These are phyloP conservation scores for Neodiprion pinetum DNA, from an alignment of 1,140 invertebrate species.

Conservation along the genomic window DNA sequence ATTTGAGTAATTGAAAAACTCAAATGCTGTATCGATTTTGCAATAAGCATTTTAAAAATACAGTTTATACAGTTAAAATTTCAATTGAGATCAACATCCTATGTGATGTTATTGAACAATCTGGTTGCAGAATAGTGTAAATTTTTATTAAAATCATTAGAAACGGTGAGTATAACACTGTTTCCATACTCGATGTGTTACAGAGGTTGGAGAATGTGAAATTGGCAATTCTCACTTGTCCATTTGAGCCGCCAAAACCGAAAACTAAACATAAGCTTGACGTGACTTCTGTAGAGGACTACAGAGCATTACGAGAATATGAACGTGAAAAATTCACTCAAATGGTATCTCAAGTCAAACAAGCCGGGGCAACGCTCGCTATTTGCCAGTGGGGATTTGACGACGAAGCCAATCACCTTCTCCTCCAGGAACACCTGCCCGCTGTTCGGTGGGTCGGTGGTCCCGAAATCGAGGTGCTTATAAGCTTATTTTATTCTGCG, in stretches of 20 bases:
- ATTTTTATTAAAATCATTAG: too few species aligned
- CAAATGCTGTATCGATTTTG: too few species aligned
- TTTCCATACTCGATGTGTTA: conserved; percentile 22
- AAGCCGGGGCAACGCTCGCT: conserved; percentile 94
- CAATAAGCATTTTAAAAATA: too few species aligned
- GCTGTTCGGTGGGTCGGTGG: conserved; percentile 98
- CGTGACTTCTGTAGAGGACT: conserved; percentile 95
- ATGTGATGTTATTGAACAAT: too few species aligned
- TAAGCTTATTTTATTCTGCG: neutral
- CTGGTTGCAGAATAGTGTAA: too few species aligned
- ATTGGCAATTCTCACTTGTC: conserved; percentile 97
- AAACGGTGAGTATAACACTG: too few species aligned
- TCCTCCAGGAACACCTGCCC: conserved; percentile 91
- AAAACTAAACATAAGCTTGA: conserved; percentile 99
- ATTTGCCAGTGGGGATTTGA: conserved; percentile 99
- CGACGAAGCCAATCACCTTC: conserved; percentile 98
- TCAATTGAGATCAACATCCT: too few species aligned
- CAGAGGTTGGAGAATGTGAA: conserved; percentile 85
- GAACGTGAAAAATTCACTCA: conserved; percentile 95
- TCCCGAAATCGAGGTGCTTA: conserved; percentile 82
- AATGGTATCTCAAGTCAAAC: conserved; percentile 96
- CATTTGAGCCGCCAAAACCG: conserved; percentile 99
- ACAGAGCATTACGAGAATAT: conserved; percentile 90
- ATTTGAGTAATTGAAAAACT: too few species aligned
- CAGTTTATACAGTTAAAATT: too few species aligned